Base-by-base conservation (phyloP, 30 jellyfish, hydroid and myxozoan species). In the Haliclystus octoradiatus region DNA sequence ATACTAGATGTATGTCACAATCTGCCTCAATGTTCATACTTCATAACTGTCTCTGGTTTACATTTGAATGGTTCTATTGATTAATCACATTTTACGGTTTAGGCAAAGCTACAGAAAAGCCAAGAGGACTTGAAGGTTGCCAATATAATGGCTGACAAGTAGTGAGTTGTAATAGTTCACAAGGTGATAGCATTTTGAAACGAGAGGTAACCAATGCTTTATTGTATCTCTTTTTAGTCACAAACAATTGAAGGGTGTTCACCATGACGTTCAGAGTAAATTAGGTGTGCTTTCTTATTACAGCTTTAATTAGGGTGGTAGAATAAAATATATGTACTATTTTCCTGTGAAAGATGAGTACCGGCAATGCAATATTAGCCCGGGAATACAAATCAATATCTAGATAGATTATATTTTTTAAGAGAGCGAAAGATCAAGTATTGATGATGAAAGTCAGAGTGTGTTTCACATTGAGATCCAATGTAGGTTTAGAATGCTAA, bases 91-190 rank as follows among this genome's bases (percentile, higher is more conserved):
- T 29, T 13, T 40, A 2, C 31, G 62, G 63, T 70, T 30, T 35
- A 79, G 93, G 86, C 67, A 0, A 79, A 68, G 49, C 50, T 81
- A 0, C 62, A 68, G 24, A 88, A 80, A 64, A 79, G 70, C 40
- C 94, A 70, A 52, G 97, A 88, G 62, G 97, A 88, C 31, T 79
- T 88, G 47, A 88, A 79, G 63, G 52, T 88, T 34, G 94, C 97
- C 25, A 80, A 88, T 66, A 79, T 88, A 0, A 88, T 79, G 94
- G 77, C 86, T 60, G 97, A 88, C 34, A 88, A 88, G 72, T 88
- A 88, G 97, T 88, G 62, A 70, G 95, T 69, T n/a, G 15, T 19
- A 47, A 9, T 57, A 57, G 7, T 14, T 7, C 14, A 25, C 13
- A 28, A 24, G 31, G 24, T 9, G 69, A 24, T 7, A 14, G 69